phyloP scores from a whole-genome alignment of 2,113 vertebrate genomes.

The Rhabdomys dilectus region DNA sequence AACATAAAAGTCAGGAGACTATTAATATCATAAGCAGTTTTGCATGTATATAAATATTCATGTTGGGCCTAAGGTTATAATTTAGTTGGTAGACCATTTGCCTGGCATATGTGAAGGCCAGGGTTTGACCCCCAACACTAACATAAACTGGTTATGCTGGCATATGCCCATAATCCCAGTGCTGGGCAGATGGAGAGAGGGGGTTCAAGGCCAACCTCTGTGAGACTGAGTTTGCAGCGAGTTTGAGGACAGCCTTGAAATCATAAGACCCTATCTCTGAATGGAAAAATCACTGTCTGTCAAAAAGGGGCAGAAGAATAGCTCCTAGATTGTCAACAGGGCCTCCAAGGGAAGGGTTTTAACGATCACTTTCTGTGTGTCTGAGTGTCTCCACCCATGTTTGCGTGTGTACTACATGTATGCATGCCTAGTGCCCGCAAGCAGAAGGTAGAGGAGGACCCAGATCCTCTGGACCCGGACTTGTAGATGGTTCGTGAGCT shows the following conservation, averaged over 20 bases:
- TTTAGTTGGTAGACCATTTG: background rate
- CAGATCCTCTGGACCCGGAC: background rate
- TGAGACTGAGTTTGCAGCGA: too few species aligned
- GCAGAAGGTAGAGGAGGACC: background rate
- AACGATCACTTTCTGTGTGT: background rate
- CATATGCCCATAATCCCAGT: background rate
- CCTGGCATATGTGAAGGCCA: background rate
- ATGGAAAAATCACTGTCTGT: background rate
- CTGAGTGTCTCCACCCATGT: background rate
- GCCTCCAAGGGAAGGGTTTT: background rate
- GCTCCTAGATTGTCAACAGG: background rate
- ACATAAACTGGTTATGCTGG: background rate
- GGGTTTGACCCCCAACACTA: background rate
- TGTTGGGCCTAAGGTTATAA: background rate
- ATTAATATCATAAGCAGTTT: background rate
- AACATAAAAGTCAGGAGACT: background rate
- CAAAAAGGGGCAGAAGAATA: background rate
- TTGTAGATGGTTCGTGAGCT: background rate
- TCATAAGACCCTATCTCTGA: background rate
- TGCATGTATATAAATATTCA: background rate
- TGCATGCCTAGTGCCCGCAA: background rate
- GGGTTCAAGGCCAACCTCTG: background rate
- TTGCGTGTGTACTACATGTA: background rate
- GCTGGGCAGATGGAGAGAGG: background rate
- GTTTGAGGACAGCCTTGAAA: background rate